A percentile compares a stretch with the other conserved stretches of the same genome.
phyloP scores from a whole-genome alignment of 2,113 vertebrate species.

The Myotis yumanensis region DNA sequence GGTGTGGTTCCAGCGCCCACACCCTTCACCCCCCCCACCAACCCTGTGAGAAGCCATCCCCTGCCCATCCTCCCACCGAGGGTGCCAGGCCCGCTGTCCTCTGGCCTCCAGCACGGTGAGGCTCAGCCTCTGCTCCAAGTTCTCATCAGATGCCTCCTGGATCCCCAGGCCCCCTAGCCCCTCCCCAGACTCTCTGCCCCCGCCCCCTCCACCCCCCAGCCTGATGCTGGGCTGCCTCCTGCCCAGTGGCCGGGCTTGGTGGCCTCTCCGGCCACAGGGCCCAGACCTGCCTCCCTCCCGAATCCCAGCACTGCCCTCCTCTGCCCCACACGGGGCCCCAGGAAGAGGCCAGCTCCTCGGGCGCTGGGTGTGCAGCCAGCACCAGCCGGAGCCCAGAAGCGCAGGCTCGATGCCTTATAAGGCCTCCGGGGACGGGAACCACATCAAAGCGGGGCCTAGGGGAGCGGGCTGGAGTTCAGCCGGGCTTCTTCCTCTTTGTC shows the following conservation, averaged over 20 bases:
- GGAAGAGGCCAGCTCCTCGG: not conserved
- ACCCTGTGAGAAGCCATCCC: not conserved
- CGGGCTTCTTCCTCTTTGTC: constrained; percentile 80
- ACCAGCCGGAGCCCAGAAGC: not conserved
- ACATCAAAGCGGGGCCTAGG: constrained; percentile 84
- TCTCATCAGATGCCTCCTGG: not conserved
- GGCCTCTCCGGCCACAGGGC: not conserved
- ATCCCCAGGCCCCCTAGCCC: not conserved
- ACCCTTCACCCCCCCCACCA: not conserved
- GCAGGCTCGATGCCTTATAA: constrained; percentile 82
- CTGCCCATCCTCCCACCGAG: not conserved
- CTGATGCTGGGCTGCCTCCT: not conserved
- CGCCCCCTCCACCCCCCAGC: not conserved
- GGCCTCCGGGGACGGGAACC: constrained; percentile 76
- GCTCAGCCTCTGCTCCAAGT: not conserved
- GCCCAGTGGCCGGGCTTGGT: not conserved
- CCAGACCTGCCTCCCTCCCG: not conserved
- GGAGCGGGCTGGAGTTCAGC: constrained; percentile 57
- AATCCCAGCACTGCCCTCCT: not conserved
- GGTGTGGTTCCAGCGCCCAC: not conserved
- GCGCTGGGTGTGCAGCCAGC: constrained; percentile 36
- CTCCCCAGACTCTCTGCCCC: too few species aligned
- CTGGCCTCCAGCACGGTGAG: not conserved
- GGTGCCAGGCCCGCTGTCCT: not conserved
- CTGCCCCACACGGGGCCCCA: not conserved